Base-by-base conservation (phyloP, 2,888 invertebrate genomes). In the Agrenia bidenticulata region DNA sequence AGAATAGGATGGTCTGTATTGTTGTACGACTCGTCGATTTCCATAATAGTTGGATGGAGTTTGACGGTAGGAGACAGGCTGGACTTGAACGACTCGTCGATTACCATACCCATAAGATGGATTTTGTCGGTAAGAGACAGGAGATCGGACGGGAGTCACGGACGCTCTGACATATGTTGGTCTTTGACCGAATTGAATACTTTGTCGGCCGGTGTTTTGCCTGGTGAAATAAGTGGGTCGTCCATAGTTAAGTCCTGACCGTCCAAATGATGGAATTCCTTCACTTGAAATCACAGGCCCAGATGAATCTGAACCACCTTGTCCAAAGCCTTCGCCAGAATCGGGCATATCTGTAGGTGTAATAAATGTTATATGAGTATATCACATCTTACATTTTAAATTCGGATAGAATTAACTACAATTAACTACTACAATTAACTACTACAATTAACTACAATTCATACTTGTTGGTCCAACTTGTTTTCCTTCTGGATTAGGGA, bases 401-500 rank as follows among this genome's bases (percentile, higher is more conserved):
- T n/a, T n/a, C n/a, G n/a, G n/a, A n/a, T n/a, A n/a, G n/a, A n/a
- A n/a, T n/a, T n/a, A n/a, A n/a, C n/a, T n/a, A n/a, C n/a, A n/a
- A n/a, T n/a, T n/a, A n/a, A n/a, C 9, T 39, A 39, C 15, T 39
- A 39, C 9, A 15, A 39, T 11, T 39, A 39, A 11, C 39, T 39
- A 15, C 39, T 11, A 39, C 39, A 39, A 39, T 39, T 39, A 39
- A 9, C 39, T 11, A 39, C 9, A 11, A 39, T 9, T 39, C 15
- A 9, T 45, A 45, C 45, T 23, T 21, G 63, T 63, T 50, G 67
- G 61, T 1, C 60, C 53, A 11, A 21, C 53, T 17, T 7, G 17
- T 27, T 39, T 13, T 11, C 2, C 19, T 19, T 63, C 45, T 7
- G 37, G 21, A 19, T 50, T 60, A 27, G 67, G 67, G 67, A 67